Evolutionary conservation across 2,113 vertebrate species (phyloP), one percentile per base, ranked within the genome.

Genomic region (Columbina picui): DNA sequence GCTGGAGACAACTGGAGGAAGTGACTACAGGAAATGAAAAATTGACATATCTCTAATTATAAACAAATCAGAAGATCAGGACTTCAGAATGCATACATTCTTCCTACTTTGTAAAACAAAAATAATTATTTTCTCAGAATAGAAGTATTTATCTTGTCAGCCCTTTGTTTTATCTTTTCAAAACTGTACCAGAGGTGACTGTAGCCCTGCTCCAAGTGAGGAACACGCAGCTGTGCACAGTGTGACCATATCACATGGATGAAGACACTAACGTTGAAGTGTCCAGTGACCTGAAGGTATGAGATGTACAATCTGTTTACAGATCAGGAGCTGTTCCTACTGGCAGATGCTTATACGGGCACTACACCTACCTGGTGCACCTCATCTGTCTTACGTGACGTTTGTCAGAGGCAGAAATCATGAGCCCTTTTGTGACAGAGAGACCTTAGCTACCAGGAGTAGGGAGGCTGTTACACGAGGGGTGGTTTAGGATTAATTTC

Each of bases 21-120:
- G 86, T 97, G 95, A 97, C 95, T 82, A 82, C 89, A 96, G 97
- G 96, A 97, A 97, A 95, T 53, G 59, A 67, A 52, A 86, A 56
- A 77, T 9, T 63, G 18, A 36, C 45, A 71, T 78, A 61, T 83
- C 56, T 89, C 43, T 67, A 88, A 21, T 34, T 90, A 71, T 61
- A 84, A 83, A 77, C 52, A 87, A 89, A 96, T 77, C 63, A 95
- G n/a, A 79, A 87, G 9, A 59, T 12, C 11, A 60, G 26, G 50
- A 55, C 17, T 82, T 84, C 2, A 5, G 38, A 77, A 68, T 34
- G 10, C 57, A 67, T 32, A 63, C 36, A 13, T 85, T 89, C 56
- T 87, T 76, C 6, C 16, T 14, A 38, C 7, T 63, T 18, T 52
- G 10, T 23, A 43, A 74, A 83, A 83, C 52, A n/a, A 61, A 50